phyloP scores from a whole-genome alignment of 2,888 invertebrate genomes.

The Scaeva pyrastri region DNA sequence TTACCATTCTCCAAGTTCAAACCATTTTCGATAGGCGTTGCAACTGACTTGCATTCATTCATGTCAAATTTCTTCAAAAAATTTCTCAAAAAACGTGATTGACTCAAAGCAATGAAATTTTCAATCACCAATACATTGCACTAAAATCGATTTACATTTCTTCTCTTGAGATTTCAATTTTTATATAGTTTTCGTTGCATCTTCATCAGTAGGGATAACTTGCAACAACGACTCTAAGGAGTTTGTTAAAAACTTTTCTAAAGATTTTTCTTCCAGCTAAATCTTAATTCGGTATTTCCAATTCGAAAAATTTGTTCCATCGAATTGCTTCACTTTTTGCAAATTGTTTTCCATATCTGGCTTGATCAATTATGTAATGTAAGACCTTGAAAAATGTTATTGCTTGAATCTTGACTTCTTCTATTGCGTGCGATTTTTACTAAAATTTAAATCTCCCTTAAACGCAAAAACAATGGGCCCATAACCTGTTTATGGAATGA shows the following conservation, averaged over 20 bases:
- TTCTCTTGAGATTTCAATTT: background rate
- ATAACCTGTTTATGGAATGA: too few species aligned
- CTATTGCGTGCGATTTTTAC: background rate
- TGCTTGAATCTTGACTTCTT: background rate
- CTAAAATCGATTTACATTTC: too few species aligned
- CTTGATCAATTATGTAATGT: background rate
- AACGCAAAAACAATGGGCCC: too few species aligned
- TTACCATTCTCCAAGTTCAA: slow-evolving; percentile 15
- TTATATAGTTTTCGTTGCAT: background rate
- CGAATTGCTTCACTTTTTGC: slow-evolving; percentile 7
- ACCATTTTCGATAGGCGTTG: slow-evolving; percentile 46
- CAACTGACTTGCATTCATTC: slow-evolving; percentile 41
- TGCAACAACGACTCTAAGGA: background rate
- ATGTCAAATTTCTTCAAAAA: slow-evolving; percentile 50
- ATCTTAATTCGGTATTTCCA: slow-evolving; percentile 5
- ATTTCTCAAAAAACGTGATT: slow-evolving; percentile 43
- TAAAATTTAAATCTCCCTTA: background rate
- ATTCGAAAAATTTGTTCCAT: background rate
- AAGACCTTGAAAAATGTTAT: background rate
- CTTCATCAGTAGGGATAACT: background rate
- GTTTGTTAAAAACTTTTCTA: background rate
- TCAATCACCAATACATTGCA: too few species aligned
- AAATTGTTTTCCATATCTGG: background rate
- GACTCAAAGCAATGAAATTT: slow-evolving; percentile 2
- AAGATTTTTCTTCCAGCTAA: background rate